These are phyloP conservation scores for Ceuthmochares aereus DNA, from an alignment of 2,113 vertebrate genomes.

Conservation along the genomic window DNA sequence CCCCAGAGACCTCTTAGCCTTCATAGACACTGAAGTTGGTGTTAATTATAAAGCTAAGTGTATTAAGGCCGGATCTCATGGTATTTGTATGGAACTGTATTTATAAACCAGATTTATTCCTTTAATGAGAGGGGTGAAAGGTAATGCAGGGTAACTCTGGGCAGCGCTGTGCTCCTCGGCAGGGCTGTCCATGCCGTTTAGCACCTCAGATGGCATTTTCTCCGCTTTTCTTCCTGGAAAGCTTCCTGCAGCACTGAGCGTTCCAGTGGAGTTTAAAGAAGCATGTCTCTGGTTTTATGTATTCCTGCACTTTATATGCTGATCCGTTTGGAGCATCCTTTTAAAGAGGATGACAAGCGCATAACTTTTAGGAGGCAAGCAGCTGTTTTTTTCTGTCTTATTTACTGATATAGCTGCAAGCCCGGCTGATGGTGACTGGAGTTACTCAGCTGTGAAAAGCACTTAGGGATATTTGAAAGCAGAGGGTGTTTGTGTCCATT, in stretches of 20 bases:
- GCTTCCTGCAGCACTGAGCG: not conserved
- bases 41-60: conserved; percentile 33
- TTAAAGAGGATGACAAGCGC: not conserved
- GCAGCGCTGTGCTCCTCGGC: fast-evolving
- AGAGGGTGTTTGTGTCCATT: conserved; percentile 1
- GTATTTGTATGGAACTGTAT: not conserved
- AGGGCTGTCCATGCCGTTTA: fast-evolving
- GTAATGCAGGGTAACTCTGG: not conserved
- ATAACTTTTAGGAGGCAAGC: fast-evolving
- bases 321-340: not conserved
- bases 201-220: not conserved
- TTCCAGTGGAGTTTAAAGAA: not conserved
- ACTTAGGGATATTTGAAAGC: not conserved
- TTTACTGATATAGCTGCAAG: not conserved
- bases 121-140: not conserved
- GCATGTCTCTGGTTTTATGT: not conserved
- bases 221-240: not conserved
- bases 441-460: conserved; percentile 31
- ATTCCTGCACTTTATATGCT: fast-evolving
- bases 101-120: not conserved
- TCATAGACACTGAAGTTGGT: not conserved
- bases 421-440: not conserved
- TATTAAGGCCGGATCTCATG: conserved; percentile 2
- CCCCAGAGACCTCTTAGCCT: conserved; percentile 38
- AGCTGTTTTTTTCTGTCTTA: not conserved